Base-by-base conservation (phyloP, 2,888 invertebrate genomes). In the Dromius quadrimaculatus region DNA sequence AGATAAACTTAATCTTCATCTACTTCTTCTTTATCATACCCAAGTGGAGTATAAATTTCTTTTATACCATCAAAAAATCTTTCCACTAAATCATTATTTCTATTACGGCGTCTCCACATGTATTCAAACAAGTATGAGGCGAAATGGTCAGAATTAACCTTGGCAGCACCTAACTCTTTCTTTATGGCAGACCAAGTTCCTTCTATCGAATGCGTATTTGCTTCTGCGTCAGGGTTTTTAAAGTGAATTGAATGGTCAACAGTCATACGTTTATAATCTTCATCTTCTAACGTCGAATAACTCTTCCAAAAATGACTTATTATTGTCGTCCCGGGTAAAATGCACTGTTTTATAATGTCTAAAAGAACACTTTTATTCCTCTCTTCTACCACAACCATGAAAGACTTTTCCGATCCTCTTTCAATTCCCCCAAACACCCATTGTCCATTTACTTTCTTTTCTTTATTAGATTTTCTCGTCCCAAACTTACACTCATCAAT, bases 351-450 rank as follows among this genome's bases (percentile, higher is more conserved):
- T 20, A 62, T 62, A 8, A 62, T 38, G 15, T 54, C 11, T n/a
- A 54, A 11, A 8, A 54, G 11, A 2, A 22, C 23, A n/a, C 22
- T 13, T 54, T 54, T 54, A 22, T 19, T 22, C n/a, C 23, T 22
- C 22, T 54, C 23, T 2, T 19, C 8, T 2, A 54, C 54, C 9
- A 54, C 54, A 22, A 6, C 2, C 54, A 54, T 6, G 15, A 54
- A 54, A 54, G 3, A 54, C 22, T 28, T 54, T n/a, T 54, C 23
- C 2, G 54, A 13, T 2, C 54, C 54, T 22, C 23, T 61, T 19
- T 71, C 66, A 32, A 54, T 4, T 5, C 71, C 71, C 4, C 71
- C 66, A 57, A 71, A 71, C n/a, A 71, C 66, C 71, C 71, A 71
- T 28, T 38, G 32, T 6, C 66, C 66, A 4, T 71, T 28, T 4